phyloP scores from a whole-genome alignment of 2,888 invertebrate genomes.

The Sminthurinus aureus region DNA sequence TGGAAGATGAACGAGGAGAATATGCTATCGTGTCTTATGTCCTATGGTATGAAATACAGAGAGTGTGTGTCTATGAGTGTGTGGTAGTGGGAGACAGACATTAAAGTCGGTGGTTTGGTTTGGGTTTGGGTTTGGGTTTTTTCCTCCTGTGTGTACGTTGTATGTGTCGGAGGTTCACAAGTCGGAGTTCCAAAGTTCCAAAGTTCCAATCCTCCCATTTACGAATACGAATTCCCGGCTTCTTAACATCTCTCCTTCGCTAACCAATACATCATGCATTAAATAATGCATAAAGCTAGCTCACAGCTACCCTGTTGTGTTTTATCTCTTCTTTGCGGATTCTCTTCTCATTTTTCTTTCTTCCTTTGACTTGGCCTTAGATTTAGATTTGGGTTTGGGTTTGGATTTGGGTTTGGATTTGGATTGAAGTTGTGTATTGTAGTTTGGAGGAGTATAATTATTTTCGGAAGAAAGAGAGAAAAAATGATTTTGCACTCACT shows the following conservation, averaged over 20 bases:
- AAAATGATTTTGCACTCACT: slow-evolving; percentile 56
- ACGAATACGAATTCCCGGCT: slow-evolving; percentile 42
- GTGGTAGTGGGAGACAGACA: slow-evolving; percentile 36
- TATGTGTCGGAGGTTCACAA: slow-evolving; percentile 9
- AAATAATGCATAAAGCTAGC: slow-evolving; percentile 56
- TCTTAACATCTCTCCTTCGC: slow-evolving; percentile 48
- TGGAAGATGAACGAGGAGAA: slow-evolving; percentile 12
- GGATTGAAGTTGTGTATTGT: too few species aligned
- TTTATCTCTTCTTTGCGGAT: too few species aligned
- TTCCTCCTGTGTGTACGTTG: neutral
- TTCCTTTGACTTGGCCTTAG: too few species aligned
- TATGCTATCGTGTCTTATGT: slow-evolving; percentile 1
- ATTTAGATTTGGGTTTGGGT: too few species aligned
- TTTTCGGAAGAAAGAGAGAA: slow-evolving; percentile 52
- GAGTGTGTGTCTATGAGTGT: slow-evolving; percentile 9
- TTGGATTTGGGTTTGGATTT: too few species aligned
- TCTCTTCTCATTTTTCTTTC: too few species aligned
- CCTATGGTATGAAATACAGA: neutral
- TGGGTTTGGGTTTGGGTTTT: neutral
- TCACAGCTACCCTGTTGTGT: slow-evolving; percentile 52
- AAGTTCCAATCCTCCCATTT: slow-evolving; percentile 26
- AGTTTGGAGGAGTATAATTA: slow-evolving; percentile 46
- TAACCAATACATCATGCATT: slow-evolving; percentile 58
- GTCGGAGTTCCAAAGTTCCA: neutral
- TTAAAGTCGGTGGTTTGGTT: slow-evolving; percentile 30